Conservation (phyloP, 2,888 invertebrate species). For the Macrosiphum euphorbiae region DNA sequence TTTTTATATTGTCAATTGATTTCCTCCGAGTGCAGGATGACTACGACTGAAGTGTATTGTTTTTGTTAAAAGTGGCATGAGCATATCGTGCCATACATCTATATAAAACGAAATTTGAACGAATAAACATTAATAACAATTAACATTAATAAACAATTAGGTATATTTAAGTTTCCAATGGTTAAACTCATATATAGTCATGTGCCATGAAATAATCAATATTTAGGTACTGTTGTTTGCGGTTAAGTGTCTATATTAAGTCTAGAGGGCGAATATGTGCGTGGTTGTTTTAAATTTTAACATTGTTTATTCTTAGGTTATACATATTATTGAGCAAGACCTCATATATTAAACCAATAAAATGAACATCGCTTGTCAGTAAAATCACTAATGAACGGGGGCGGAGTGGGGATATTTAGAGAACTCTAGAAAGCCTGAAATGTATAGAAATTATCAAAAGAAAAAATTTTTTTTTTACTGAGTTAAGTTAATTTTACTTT, state of each 20-base stretch:
- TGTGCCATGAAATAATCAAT: background rate
- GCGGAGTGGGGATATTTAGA: background rate
- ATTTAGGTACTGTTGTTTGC: background rate
- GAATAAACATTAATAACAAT: slow-evolving; percentile 10
- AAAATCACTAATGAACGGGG: background rate
- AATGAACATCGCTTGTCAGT: background rate
- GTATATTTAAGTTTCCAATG: background rate
- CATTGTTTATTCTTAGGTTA: background rate
- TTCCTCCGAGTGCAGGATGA: background rate
- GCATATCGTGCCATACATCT: background rate
- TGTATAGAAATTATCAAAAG: background rate
- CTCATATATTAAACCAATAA: background rate
- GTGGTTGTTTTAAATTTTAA: background rate
- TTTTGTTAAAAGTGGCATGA: background rate
- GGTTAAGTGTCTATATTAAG: background rate
- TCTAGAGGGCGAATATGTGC: background rate
- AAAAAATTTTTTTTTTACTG: too few relatives aligned
- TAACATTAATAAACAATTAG: slow-evolving; percentile 10
- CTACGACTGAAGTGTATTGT: background rate
- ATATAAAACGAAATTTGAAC: background rate
- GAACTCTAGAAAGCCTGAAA: background rate
- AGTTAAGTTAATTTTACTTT: too few relatives aligned
- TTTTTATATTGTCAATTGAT: background rate
- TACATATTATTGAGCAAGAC: background rate
- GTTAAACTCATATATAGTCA: background rate